These are phyloP conservation scores for Acleris holmiana DNA, from an alignment of 2,888 invertebrate genomes.

Conservation along the genomic window DNA sequence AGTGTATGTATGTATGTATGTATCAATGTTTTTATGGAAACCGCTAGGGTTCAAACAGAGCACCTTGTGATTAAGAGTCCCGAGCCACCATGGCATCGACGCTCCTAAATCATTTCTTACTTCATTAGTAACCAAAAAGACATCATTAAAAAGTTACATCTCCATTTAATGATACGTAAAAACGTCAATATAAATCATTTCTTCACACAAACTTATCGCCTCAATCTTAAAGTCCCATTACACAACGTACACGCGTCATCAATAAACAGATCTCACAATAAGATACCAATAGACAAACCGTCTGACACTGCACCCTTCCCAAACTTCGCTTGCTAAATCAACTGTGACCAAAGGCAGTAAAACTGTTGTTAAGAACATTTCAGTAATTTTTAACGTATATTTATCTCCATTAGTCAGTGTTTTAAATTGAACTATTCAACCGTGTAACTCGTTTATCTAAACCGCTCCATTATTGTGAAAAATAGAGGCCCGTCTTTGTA, in stretches of 20 bases:
- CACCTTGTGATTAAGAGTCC: no score
- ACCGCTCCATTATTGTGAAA: slow-evolving; percentile 38
- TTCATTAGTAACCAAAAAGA: no score
- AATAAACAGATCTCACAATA: slow-evolving; percentile 42
- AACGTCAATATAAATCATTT: slow-evolving; percentile 7
- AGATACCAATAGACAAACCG: slow-evolving; percentile 48
- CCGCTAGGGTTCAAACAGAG: no score
- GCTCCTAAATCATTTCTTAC: no score
- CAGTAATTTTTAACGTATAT: slow-evolving; percentile 57
- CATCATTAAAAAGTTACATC: background rate
- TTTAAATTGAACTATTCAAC: slow-evolving; percentile 39
- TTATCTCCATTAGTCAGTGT: slow-evolving; percentile 57
- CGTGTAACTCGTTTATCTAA: slow-evolving; percentile 37
- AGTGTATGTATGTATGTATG: no score
- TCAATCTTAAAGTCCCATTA: slow-evolving; percentile 21
- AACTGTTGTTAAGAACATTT: slow-evolving; percentile 58
- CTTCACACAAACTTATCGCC: slow-evolving; percentile 4
- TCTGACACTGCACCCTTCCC: slow-evolving; percentile 53
- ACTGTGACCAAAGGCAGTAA: slow-evolving; percentile 66
- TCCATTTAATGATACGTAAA: background rate
- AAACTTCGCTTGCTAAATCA: slow-evolving; percentile 67
- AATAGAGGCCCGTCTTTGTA: slow-evolving; percentile 32
- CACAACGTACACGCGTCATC: slow-evolving; percentile 41
- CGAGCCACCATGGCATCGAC: no score
- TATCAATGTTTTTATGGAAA: no score